Conservation (phyloP, 2,797 vertebrate species). For the Orientallactaga sibirica region DNA sequence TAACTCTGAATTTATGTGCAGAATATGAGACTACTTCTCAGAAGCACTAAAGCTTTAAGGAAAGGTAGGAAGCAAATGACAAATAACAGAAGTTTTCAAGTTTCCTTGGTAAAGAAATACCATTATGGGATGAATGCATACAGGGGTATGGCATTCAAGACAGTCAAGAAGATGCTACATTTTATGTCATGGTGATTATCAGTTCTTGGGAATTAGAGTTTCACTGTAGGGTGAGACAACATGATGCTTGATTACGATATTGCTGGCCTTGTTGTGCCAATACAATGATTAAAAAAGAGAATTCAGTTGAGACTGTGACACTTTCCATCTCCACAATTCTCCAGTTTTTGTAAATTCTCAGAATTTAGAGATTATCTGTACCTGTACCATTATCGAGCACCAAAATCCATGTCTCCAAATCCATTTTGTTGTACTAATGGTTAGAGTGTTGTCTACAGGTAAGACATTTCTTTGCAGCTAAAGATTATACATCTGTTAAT, state of each 20-base stretch:
- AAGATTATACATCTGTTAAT: constrained; percentile 69
- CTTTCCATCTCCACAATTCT: constrained; percentile 60
- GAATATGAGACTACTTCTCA: not conserved
- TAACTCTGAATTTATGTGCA: not conserved
- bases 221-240: constrained; percentile 60
- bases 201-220: constrained; percentile 10
- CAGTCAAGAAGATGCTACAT: not conserved
- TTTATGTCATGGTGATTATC: constrained; percentile 43
- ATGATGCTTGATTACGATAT: constrained; percentile 53
- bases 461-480: constrained; percentile 65
- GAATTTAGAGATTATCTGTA: constrained; percentile 48
- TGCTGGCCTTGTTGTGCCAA: constrained; percentile 3
- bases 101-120: constrained; percentile 31
- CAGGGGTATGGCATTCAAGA: not conserved
- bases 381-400: constrained; percentile 28
- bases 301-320: constrained; percentile 12
- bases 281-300: constrained; percentile 38
- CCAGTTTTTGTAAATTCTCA: constrained; percentile 61
- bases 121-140: not conserved
- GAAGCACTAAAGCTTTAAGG: constrained; percentile 9
- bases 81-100: constrained; percentile 1
- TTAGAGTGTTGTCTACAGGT: constrained; percentile 60
- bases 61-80: constrained; percentile 40
- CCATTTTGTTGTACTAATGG: constrained; percentile 41
- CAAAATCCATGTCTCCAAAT: constrained; percentile 44